Base-by-base conservation (phyloP, 2,113 vertebrate genomes). In the Sigmodon hispidus region DNA sequence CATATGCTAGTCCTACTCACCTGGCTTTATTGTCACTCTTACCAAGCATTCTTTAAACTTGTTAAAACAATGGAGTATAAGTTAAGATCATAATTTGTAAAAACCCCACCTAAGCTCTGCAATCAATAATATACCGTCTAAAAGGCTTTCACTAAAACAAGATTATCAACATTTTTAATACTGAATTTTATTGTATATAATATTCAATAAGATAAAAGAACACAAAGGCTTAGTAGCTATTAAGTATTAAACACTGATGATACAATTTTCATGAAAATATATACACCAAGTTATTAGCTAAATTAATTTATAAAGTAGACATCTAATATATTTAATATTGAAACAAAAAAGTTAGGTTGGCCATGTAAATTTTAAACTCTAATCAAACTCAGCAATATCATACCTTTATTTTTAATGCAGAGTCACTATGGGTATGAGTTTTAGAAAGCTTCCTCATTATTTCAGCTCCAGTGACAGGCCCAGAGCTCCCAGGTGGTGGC, bases 381-480 rank as follows among this genome's bases (percentile, higher is more conserved):
- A 80, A 87, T 7, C 40, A 69, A 87, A 84, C 29, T 11, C 0
- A 76, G n/a, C 24, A 93, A 59, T 31, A 87, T 26, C 75, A 91
- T 98, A 99, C 99, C 99, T 99, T 99, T 96, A 99, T 99, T 97
- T 99, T 99, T 95, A 99, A 98, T 63, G 98, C 99, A 91, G 99
- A 99, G 97, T 99, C 99, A 87, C 97, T 99, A 97, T 99, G 99
- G 0, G 99, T 98, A 90, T 99, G 99, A 76, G 99, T 99, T 98
- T 99, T 99, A 75, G 99, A 99, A 59, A 99, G 98, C 36, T 99
- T 99, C 97, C 99, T 99, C 99, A 99, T 99, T 97, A 99, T 99
- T 97, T 99, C 99, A 81, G 99, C 99, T 16, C 99, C 99, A 48
- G 99, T 99, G 48, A 99, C 99, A 40, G 99, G 99, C 29, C 99